Evolutionary conservation across 2,888 invertebrate genomes (phyloP).

Genomic region (Apocheima hispidaria): DNA sequence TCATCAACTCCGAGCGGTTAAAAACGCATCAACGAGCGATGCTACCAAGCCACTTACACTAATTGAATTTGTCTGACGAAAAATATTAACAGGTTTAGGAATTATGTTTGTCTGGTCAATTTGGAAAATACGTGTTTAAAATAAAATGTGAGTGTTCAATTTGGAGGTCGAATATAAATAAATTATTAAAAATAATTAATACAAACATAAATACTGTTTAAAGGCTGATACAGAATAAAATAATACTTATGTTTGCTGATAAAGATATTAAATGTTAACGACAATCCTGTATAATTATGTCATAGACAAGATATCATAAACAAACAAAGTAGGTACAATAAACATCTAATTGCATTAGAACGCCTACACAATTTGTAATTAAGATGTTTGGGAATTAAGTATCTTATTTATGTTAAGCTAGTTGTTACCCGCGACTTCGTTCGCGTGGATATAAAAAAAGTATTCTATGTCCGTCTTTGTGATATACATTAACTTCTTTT

Average conservation of each 20-base stretch:
- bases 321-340: not conserved
- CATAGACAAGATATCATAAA: not conserved
- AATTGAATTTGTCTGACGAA: constrained; percentile 48
- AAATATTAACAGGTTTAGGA: constrained; percentile 54
- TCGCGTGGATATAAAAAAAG: too few relatives aligned
- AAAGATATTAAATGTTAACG: constrained; percentile 33
- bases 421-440: not conserved
- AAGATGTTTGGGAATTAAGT: not conserved
- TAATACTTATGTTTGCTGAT: not conserved
- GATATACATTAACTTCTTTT: too few relatives aligned
- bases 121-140: not conserved
- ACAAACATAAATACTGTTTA: too few relatives aligned
- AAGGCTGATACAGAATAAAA: too few relatives aligned
- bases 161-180: not conserved
- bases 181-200: too few relatives aligned
- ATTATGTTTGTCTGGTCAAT: constrained; percentile 48
- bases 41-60: constrained; percentile 40
- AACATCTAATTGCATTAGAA: not conserved
- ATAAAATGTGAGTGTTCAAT: not conserved
- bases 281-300: constrained; percentile 19
- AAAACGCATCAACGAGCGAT: constrained; percentile 63
- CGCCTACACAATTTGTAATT: constrained; percentile 3
- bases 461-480: too few relatives aligned
- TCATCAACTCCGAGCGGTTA: constrained; percentile 61
- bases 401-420: not conserved